Base-by-base conservation (phyloP, 2,113 vertebrate genomes). In the Phrynocephalus versicolor region DNA sequence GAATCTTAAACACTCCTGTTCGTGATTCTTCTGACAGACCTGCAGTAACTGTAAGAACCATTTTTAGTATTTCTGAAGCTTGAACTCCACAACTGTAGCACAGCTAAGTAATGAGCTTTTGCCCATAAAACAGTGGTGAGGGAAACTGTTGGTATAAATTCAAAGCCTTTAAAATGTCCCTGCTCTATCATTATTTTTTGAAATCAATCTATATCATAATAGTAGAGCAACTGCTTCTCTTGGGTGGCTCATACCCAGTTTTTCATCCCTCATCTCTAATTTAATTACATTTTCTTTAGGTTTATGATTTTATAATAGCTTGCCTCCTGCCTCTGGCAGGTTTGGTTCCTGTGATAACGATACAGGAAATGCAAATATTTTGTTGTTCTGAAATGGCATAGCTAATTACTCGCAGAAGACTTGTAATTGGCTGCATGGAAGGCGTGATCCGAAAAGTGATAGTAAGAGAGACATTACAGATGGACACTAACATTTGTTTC, bases 381-480 rank as follows among this genome's bases (percentile, higher is more conserved):
- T 91, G 65, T 85, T 86, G 35, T 89, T 89, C 79, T 80, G 13
- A 82, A 81, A 86, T 88, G 88, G 77, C 62, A 57, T 35, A 90
- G 70, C 27, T 93, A 87, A 90, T 93, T 86, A 84, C 64, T 88
- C 25, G 73, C 84, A 89, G 86, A 91, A 91, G 71, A 27, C 13
- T 79, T 45, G 37, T 65, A 89, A 89, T 93, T 89, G 88, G 82
- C 80, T 90, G 84, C 58, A 81, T 60, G 89, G 90, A 89, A 58
- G 19, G n/a, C 77, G 89, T 89, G 88, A 93, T 92, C 88, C 90
- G 91, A 51, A 92, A 86, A 86, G 65, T 90, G 89, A 87, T 90
- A 87, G 37, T 83, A 92, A 85, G 74, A 85, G 74, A 93, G 72
- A 58, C 13, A 41, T 88, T 91, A 85, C 33, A 75, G 58, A 67